Base-by-base conservation (phyloP, 2,888 invertebrate species). In the Drosophila melanosoma region DNA sequence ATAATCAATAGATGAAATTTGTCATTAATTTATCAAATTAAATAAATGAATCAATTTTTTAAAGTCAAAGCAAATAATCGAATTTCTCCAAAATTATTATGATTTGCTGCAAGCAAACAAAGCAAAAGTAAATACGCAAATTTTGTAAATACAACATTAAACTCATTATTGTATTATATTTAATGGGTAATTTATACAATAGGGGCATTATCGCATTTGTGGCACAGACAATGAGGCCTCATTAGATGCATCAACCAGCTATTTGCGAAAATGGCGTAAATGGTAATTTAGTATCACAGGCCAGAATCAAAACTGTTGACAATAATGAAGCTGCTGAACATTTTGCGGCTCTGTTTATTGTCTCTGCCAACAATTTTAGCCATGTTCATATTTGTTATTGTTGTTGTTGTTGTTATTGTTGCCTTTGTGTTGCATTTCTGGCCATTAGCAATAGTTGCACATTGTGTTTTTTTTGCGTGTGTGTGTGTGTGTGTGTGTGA, bases 321-420 rank as follows among this genome's bases (percentile, higher is more conserved):
- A 83, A 69, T 83, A 84, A 87, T 85, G 77, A 74, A 83, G 84
- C 87, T 74, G 80, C 51, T 83, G 62, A 79, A 81, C 83, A 84
- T 80, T 83, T 72, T 85, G 87, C 38, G 85, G 85, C 78, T 70
- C 57, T 79, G 85, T 76, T 77, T 73, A 82, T 81, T 86, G 74
- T 83, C 78, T 67, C 64, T 69, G 60, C 32, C 33, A 67, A 69
- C 80, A 80, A 71, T 78, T 73, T 78, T 65, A 63, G 36, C 60
- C 63, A 59, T 74, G 69, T 74, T 26, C 40, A 38, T 49, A 49
- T 42, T 74, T 26, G 45, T 29, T 5, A 29, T 29, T 40, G 23
- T 38, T 64, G 59, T 53, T 62, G 61, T 33, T 54, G 52, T 62
- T 38, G 67, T 17, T 38, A 23, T 23, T 69, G 36, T 54, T 62